Percentiles rank a stretch among this genome's conserved stretches.
These are phyloP conservation scores for Acrocephalus scirpaceus DNA, from an alignment of 2,797 vertebrate genomes.

Conservation along the genomic window DNA sequence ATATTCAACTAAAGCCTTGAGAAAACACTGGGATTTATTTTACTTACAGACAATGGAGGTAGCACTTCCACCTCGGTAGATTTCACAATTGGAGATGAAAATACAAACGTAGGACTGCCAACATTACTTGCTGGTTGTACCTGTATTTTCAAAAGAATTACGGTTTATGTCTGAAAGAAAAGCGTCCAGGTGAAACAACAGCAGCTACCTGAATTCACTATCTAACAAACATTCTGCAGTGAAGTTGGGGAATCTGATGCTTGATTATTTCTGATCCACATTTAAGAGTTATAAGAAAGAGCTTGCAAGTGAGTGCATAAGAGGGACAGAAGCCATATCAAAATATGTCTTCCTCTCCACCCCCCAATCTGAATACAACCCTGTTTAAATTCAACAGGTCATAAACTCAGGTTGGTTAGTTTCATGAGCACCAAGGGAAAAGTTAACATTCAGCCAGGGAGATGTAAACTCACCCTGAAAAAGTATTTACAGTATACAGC, in stretches of 20 bases:
- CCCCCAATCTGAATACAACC: not conserved
- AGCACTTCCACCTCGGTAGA: constrained; percentile 89
- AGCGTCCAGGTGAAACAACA: not conserved
- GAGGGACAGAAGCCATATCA: not conserved
- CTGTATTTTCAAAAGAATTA: constrained; percentile 73
- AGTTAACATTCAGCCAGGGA: not conserved
- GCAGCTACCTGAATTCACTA: not conserved
- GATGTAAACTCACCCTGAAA: not conserved
- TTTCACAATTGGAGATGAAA: constrained; percentile 96
- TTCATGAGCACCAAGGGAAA: not conserved
- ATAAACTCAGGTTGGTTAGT: not conserved
- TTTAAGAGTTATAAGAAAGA: not conserved
- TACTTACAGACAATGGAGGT: constrained; percentile 89
- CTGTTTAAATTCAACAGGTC: not conserved
- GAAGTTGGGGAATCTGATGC: not conserved
- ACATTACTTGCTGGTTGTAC: constrained; percentile 74
- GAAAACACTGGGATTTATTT: not conserved
- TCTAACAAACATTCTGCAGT: not conserved
- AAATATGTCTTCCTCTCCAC: not conserved
- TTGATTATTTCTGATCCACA: not conserved
- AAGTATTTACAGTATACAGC: not conserved
- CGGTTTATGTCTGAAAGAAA: not conserved
- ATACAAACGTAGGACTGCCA: constrained; percentile 86
- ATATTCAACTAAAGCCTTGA: not conserved
- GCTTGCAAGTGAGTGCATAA: not conserved